A percentile compares a stretch with the other conserved stretches of the same genome.
Evolutionary conservation across 2,888 invertebrate genomes (phyloP).

Genomic region (Saturnia japonica): DNA sequence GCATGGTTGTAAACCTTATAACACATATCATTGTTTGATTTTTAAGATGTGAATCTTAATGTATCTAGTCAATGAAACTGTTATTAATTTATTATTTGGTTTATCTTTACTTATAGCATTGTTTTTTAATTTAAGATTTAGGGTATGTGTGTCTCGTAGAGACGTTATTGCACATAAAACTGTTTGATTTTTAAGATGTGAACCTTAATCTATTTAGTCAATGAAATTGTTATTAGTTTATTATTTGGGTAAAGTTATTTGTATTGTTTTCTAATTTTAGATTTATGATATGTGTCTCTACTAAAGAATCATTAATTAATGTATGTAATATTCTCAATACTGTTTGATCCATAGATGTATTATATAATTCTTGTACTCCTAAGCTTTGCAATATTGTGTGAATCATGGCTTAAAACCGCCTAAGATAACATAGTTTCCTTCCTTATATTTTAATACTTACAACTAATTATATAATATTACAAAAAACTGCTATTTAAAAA

Average conservation of each 20-base stretch:
- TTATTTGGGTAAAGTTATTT: neutral
- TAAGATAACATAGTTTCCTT: neutral
- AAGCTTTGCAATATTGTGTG: no score
- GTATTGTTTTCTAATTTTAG: neutral
- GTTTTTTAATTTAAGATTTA: neutral
- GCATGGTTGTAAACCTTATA: neutral
- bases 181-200: neutral
- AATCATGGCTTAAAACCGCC: neutral
- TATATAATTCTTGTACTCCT: neutral
- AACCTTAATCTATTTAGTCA: conserved; percentile 13
- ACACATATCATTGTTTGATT: neutral
- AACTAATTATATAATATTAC: neutral
- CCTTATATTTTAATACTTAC: neutral
- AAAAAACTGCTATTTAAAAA: neutral
- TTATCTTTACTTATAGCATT: neutral
- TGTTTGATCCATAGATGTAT: neutral
- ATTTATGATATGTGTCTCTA: neutral
- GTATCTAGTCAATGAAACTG: conserved; percentile 9
- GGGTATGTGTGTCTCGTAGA: neutral
- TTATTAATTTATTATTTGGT: neutral
- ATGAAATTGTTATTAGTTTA: neutral
- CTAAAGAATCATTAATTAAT: neutral
- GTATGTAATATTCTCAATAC: neutral
- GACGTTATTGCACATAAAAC: neutral
- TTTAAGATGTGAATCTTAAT: neutral